Evolutionary conservation across 2,113 vertebrate species (phyloP).

Genomic region (Xenopus tropicalis): UCB_Xtro_10.0 CM004449.2:71391001-71391500

Average conservation of each 20-base stretch:
- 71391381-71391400: no score
- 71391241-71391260: background rate
- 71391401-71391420: no score
- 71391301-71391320: background rate
- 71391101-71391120: conserved; percentile 10
- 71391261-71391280: background rate
- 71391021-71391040: background rate
- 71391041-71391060: conserved; percentile 2
- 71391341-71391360: no score
- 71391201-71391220: background rate
- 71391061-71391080: conserved; percentile 6
- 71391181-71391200: background rate
- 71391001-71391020: background rate
- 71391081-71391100: conserved; percentile 2
- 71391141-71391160: conserved; percentile 1
- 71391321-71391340: no score
- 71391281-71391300: background rate
- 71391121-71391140: background rate
- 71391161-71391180: conserved; percentile 1
- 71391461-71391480: no score
- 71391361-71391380: no score
- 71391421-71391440: no score
- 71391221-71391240: background rate
- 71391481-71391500: no score
- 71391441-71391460: no score